Evolutionary conservation across 2,113 vertebrate species (phyloP).

Genomic region (Pantherophis guttatus): DNA sequence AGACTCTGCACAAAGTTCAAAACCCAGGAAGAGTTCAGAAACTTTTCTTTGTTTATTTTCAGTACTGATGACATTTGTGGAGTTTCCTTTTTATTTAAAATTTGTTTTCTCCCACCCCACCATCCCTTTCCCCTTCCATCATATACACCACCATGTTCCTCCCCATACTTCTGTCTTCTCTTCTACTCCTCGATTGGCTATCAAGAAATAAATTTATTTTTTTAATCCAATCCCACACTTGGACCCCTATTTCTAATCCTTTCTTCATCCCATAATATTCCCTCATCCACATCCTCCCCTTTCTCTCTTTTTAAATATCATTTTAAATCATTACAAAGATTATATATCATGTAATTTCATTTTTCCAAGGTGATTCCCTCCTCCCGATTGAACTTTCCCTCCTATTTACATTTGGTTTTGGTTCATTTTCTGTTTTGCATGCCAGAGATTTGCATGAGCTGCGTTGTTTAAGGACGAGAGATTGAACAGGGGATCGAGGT

Average conservation of each 20-base stretch:
- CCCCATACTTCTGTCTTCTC: slow-evolving; percentile 50
- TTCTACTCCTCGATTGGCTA: slow-evolving; percentile 52
- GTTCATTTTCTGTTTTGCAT: slow-evolving; percentile 87
- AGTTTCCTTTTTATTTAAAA: slow-evolving; percentile 75
- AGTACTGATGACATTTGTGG: slow-evolving; percentile 97
- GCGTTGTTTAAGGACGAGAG: slow-evolving; percentile 92
- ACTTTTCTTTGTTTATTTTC: slow-evolving; percentile 81
- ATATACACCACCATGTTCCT: slow-evolving; percentile 68
- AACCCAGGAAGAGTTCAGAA: slow-evolving; percentile 85
- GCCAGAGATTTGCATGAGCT: slow-evolving; percentile 97
- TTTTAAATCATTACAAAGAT: slow-evolving; percentile 22
- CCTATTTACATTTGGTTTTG: slow-evolving; percentile 54
- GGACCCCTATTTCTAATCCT: slow-evolving; percentile 18
- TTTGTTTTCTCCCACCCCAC: slow-evolving; percentile 60
- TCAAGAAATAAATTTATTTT: slow-evolving; percentile 3
- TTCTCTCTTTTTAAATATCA: slow-evolving; percentile 2
- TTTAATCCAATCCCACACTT: slow-evolving; percentile 28
- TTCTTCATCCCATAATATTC: not conserved
- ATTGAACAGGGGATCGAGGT: slow-evolving; percentile 70
- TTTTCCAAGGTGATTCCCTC: not conserved
- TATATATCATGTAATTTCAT: slow-evolving; percentile 13
- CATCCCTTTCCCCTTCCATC: slow-evolving; percentile 56
- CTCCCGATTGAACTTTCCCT: slow-evolving; percentile 35
- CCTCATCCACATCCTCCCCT: slow-evolving; percentile 22
- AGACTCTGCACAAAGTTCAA: slow-evolving; percentile 83